Evolutionary conservation across 2,888 invertebrate species (phyloP).

Genomic region (Eustalomyia histrio): DNA sequence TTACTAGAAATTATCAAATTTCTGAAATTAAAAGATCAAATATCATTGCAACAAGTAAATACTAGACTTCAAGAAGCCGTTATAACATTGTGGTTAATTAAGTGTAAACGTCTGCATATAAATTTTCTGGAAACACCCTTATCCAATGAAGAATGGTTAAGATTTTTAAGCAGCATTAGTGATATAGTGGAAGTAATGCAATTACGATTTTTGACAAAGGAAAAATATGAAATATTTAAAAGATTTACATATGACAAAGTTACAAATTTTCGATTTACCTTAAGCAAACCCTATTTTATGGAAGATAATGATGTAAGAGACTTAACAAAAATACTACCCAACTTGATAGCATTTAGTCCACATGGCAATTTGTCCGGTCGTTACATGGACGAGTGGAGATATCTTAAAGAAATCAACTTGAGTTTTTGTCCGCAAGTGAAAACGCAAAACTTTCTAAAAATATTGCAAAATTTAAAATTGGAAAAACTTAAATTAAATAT

Average conservation of each 20-base stretch:
- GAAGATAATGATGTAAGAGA: constrained; percentile 40
- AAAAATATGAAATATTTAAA: constrained; percentile 45
- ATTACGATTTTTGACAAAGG: constrained; percentile 35
- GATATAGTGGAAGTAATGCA: constrained; percentile 31
- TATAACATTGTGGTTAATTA: constrained; percentile 27
- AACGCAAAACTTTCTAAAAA: constrained; percentile 31
- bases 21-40: constrained; percentile 51
- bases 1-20: constrained; percentile 40
- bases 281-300: constrained; percentile 40
- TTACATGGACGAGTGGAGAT: constrained; percentile 44
- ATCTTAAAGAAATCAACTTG: constrained; percentile 44
- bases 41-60: constrained; percentile 31
- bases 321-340: constrained; percentile 36
- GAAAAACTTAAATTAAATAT: constrained; percentile 48
- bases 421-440: constrained; percentile 48
- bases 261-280: constrained; percentile 22
- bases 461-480: constrained; percentile 45
- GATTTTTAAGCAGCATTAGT: constrained; percentile 32
- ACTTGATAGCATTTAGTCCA: constrained; percentile 48
- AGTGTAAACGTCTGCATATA: constrained; percentile 30
- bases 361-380: constrained; percentile 49
- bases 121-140: constrained; percentile 33
- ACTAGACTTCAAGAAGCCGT: constrained; percentile 11
- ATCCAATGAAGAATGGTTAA: constrained; percentile 11
- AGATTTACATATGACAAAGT: constrained; percentile 13